These are phyloP conservation scores for Antheraea assamensis DNA, from an alignment of 2,888 invertebrate species.

Conservation along the genomic window DNA sequence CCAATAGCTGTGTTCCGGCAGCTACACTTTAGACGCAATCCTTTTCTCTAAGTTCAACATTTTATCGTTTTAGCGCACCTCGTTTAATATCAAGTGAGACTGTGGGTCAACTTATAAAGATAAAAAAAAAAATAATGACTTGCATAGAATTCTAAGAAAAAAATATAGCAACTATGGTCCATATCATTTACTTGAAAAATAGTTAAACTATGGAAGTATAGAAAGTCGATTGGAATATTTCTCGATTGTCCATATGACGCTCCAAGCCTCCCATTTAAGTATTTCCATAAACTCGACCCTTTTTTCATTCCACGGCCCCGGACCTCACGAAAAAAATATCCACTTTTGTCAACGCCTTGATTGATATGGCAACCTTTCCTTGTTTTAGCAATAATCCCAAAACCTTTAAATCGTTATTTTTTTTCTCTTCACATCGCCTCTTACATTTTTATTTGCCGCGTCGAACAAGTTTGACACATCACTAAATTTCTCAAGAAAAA, in stretches of 20 bases:
- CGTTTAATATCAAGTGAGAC: too few relatives aligned
- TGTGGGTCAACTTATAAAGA: too few relatives aligned
- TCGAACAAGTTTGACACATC: conserved; percentile 79
- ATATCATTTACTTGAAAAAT: too few relatives aligned
- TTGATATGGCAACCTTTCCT: conserved; percentile 80
- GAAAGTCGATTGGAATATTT: background rate
- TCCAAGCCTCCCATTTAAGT: conserved; percentile 57
- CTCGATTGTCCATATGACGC: conserved; percentile 19
- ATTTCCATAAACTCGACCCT: conserved; percentile 76
- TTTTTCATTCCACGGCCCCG: conserved; percentile 67
- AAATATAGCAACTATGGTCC: too few relatives aligned
- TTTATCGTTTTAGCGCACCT: too few relatives aligned
- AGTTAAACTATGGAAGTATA: too few relatives aligned
- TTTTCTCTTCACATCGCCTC: conserved; percentile 60
- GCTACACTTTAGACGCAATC: too few relatives aligned
- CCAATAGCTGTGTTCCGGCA: too few relatives aligned
- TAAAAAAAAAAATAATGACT: too few relatives aligned
- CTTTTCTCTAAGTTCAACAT: too few relatives aligned
- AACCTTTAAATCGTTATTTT: conserved; percentile 48
- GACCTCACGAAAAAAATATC: conserved; percentile 59
- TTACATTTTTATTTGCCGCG: conserved; percentile 79
- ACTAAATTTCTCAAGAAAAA: conserved; percentile 81
- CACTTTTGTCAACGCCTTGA: conserved; percentile 80
- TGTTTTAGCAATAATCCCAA: conserved; percentile 80
- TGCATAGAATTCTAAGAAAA: too few relatives aligned